phyloP scores from a whole-genome alignment of 2,888 invertebrate genomes.

The Endotricha flammealis region DNA sequence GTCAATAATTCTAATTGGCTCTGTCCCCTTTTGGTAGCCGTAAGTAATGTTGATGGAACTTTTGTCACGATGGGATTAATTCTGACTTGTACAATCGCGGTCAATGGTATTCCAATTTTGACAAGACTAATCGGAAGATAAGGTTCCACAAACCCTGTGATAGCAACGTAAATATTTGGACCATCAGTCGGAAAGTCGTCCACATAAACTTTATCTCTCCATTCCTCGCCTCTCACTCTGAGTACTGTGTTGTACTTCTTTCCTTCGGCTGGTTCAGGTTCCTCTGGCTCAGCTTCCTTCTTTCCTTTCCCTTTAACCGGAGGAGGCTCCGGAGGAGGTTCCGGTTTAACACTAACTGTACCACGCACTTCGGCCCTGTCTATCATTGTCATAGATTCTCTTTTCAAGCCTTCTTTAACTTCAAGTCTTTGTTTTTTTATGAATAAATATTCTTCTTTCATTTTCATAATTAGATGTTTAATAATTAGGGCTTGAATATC shows the following conservation, averaged over 20 bases:
- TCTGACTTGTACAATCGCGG: slow-evolving; percentile 59
- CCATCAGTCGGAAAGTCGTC: slow-evolving; percentile 75
- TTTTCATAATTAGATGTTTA: slow-evolving; percentile 62
- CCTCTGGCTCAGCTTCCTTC: slow-evolving; percentile 26
- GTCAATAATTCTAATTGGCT: slow-evolving; percentile 54
- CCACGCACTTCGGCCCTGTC: slow-evolving; percentile 49
- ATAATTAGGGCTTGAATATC: slow-evolving; percentile 60
- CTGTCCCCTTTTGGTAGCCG: slow-evolving; percentile 54
- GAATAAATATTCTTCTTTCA: slow-evolving; percentile 64
- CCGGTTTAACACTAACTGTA: slow-evolving; percentile 37
- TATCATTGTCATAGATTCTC: slow-evolving; percentile 58
- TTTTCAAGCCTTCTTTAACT: slow-evolving; percentile 54
- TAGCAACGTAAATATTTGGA: slow-evolving; percentile 72
- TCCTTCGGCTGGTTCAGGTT: slow-evolving; percentile 39
- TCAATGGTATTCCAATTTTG: slow-evolving; percentile 56
- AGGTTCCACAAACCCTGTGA: slow-evolving; percentile 71
- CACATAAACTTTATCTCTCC: slow-evolving; percentile 72
- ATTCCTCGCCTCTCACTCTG: slow-evolving; percentile 73
- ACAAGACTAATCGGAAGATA: slow-evolving; percentile 43
- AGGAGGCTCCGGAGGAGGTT: slow-evolving; percentile 25
- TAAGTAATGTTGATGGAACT: slow-evolving; percentile 45
- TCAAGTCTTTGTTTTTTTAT: slow-evolving; percentile 56
- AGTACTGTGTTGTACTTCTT: slow-evolving; percentile 70
- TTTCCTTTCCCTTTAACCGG: slow-evolving; percentile 40
- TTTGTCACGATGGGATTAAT: slow-evolving; percentile 39